A percentile compares a stretch with the other conserved stretches of the same genome.
Evolutionary conservation across 2,888 invertebrate genomes (phyloP).

Genomic region (Limenitis camilla): DNA sequence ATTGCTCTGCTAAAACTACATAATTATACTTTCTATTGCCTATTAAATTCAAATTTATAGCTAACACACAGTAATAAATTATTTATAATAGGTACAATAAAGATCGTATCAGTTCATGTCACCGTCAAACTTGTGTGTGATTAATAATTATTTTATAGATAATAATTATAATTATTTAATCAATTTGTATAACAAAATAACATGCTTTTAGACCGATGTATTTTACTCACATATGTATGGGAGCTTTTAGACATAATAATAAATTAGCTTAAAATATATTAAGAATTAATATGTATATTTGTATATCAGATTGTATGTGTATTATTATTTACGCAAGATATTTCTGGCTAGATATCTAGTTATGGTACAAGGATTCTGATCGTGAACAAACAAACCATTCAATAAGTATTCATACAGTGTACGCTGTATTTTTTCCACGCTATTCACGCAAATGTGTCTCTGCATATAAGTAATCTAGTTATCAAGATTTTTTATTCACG

Average conservation of each 20-base stretch:
- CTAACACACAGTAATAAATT: slow-evolving; percentile 21
- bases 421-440: slow-evolving; percentile 30
- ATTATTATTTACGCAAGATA: slow-evolving; percentile 26
- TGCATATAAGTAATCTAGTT: slow-evolving; percentile 21
- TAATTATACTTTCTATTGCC: slow-evolving; percentile 48
- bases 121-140: slow-evolving; percentile 3
- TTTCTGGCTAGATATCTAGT: slow-evolving; percentile 29
- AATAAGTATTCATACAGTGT: slow-evolving; percentile 45
- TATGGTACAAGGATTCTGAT: slow-evolving; percentile 53
- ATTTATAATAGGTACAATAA: slow-evolving; percentile 16
- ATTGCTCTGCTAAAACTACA: slow-evolving; percentile 34
- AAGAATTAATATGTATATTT: too few species aligned
- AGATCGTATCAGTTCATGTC: slow-evolving; percentile 14
- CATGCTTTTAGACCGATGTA: too few species aligned
- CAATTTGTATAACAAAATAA: too few species aligned
- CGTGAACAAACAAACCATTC: too few species aligned
- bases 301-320: too few species aligned
- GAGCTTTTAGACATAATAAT: too few species aligned
- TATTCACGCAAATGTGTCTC: slow-evolving; percentile 25
- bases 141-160: slow-evolving; percentile 8
- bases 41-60: slow-evolving; percentile 35
- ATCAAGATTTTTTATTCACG: slow-evolving; percentile 19
- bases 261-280: too few species aligned
- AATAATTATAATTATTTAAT: too few species aligned
- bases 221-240: too few species aligned